A percentile compares a stretch with the other conserved stretches of the same genome.
phyloP scores from a whole-genome alignment of 2,113 vertebrate species.

The Cichladusa arquata region DNA sequence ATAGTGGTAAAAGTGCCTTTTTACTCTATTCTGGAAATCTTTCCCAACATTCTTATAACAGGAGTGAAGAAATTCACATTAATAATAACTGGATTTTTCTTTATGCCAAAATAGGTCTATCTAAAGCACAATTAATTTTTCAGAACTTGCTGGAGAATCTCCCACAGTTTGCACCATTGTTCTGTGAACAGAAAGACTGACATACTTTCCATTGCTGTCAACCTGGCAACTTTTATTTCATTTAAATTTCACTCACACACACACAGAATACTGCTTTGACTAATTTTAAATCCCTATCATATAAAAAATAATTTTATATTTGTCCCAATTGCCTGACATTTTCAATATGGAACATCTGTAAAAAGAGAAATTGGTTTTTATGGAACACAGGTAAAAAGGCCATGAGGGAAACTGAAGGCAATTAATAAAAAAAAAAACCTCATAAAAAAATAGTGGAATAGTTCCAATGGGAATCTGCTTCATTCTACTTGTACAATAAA shows the following conservation, averaged over 20 bases:
- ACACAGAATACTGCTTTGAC: not conserved
- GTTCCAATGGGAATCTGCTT: not conserved
- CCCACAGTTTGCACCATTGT: not conserved
- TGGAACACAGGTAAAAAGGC: not conserved
- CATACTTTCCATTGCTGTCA: not conserved
- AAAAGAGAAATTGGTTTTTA: conserved; percentile 18
- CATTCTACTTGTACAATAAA: not conserved
- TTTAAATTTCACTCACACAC: not conserved
- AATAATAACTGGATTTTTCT: not conserved
- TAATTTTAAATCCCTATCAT: not conserved
- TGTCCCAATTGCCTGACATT: not conserved
- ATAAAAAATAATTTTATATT: not conserved
- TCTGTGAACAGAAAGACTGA: not conserved
- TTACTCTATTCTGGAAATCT: not conserved
- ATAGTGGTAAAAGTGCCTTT: not conserved
- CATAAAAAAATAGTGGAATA: not conserved
- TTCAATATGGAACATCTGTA: not conserved
- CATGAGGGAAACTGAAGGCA: not conserved
- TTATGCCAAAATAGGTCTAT: not conserved
- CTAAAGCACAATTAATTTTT: not conserved
- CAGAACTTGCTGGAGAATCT: not conserved
- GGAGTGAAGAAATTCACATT: not conserved
- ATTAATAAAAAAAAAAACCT: not conserved
- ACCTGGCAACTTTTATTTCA: not conserved
- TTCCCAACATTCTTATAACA: not conserved